Percentiles rank a stretch among this genome's conserved stretches.
These are phyloP conservation scores for Erpetoichthys calabaricus DNA, from an alignment of 2,797 vertebrate species.

Conservation along the genomic window DNA sequence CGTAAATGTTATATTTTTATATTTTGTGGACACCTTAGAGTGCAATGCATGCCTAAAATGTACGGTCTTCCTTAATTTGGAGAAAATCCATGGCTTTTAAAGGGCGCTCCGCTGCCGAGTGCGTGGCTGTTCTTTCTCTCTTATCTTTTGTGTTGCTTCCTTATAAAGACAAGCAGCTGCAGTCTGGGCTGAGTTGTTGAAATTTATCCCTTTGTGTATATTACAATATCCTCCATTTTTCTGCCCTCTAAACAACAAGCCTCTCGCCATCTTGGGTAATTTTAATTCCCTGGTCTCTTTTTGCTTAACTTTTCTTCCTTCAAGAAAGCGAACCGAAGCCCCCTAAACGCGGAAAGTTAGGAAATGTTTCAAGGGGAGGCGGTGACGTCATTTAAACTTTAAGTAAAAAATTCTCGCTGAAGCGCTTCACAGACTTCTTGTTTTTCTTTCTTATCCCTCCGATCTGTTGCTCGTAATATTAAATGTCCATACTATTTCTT, in stretches of 20 bases:
- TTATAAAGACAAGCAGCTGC: slow-evolving; percentile 63
- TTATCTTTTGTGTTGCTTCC: slow-evolving; percentile 66
- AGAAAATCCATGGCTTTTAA: slow-evolving; percentile 19
- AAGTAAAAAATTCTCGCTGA: slow-evolving; percentile 23
- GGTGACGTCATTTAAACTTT: slow-evolving; percentile 69
- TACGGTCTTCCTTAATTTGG: background rate
- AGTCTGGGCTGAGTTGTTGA: slow-evolving; percentile 69
- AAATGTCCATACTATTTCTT: slow-evolving; percentile 7
- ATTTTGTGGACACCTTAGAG: no score
- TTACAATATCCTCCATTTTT: slow-evolving; percentile 99
- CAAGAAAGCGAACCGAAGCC: slow-evolving; percentile 37
- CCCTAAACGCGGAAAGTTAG: slow-evolving; percentile 50
- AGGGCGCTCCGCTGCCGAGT: slow-evolving; percentile 17
- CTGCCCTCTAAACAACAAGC: slow-evolving; percentile 96
- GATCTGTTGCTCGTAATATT: slow-evolving; percentile 6
- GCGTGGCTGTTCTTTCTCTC: slow-evolving; percentile 12
- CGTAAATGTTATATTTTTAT: slow-evolving; percentile 16
- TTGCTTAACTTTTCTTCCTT: slow-evolving; percentile 22
- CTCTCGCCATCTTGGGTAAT: slow-evolving; percentile 98
- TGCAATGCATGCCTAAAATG: background rate
- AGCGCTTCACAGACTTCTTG: slow-evolving; percentile 6
- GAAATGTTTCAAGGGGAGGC: slow-evolving; percentile 36
- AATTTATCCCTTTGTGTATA: slow-evolving; percentile 98
- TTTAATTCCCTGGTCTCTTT: slow-evolving; percentile 54
- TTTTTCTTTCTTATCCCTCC: background rate